These are phyloP conservation scores for Microchirus variegatus DNA, from an alignment of 2,797 vertebrate species.

Conservation along the genomic window DNA sequence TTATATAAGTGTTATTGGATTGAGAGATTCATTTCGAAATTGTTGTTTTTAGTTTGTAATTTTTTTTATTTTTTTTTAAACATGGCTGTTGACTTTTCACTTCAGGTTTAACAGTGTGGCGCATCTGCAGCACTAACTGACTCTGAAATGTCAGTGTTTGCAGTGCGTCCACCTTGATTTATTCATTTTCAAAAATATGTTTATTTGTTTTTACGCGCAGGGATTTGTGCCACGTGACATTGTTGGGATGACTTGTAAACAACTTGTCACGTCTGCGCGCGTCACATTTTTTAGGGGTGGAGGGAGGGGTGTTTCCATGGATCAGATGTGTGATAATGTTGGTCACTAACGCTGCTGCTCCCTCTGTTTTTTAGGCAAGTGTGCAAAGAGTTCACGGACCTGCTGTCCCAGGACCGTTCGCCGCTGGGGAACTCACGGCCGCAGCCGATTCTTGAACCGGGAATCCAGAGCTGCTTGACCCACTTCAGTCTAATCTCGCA, in stretches of 20 bases:
- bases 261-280: not conserved
- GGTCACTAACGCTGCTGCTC: constrained; percentile 30
- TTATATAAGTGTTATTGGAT: too few relatives aligned
- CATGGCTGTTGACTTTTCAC: constrained; percentile 3
- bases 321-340: not conserved
- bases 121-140: constrained; percentile 4
- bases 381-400: constrained; percentile 99
- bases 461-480: constrained; percentile 99
- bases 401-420: constrained; percentile 99
- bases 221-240: not conserved
- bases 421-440: constrained; percentile 97
- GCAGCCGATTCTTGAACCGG: constrained; percentile 97
- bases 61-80: too few relatives aligned
- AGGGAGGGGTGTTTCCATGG: too few relatives aligned
- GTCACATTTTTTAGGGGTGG: too few relatives aligned
- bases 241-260: not conserved
- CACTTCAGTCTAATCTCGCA: constrained; percentile 99
- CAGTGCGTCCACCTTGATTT: constrained; percentile 3
- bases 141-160: not conserved
- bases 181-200: not conserved
- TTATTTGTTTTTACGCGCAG: not conserved
- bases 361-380: constrained; percentile 89
- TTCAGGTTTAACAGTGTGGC: not conserved
- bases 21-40: constrained; percentile 28
- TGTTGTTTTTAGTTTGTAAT: constrained; percentile 20